phyloP scores from a whole-genome alignment of 2,888 invertebrate genomes.

The Nemotelus nigrinus region DNA sequence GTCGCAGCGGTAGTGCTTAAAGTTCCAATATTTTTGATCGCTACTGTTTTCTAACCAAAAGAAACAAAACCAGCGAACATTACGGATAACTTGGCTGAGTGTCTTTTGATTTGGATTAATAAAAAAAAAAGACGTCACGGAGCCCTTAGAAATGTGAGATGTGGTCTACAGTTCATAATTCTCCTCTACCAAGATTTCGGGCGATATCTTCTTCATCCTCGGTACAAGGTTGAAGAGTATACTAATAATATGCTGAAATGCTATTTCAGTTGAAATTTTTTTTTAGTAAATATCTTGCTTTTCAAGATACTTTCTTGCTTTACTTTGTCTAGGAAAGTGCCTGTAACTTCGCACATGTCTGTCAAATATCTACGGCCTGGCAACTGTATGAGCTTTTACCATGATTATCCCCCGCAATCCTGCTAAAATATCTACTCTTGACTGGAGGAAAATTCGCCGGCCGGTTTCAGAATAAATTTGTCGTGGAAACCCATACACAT shows the following conservation, averaged over 20 bases:
- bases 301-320: background rate
- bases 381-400: slow-evolving; percentile 25
- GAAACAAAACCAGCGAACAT: no score
- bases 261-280: no score
- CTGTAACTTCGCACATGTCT: slow-evolving; percentile 29
- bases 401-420: background rate
- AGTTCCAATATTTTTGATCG: slow-evolving; percentile 10
- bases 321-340: background rate
- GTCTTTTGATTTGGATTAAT: background rate
- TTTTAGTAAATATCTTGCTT: no score
- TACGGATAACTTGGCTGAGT: background rate
- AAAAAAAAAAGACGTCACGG: background rate
- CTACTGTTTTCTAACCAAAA: background rate
- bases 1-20: slow-evolving; percentile 11
- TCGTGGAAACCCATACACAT: background rate
- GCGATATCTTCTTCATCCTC: no score
- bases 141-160: background rate
- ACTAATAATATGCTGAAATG: no score
- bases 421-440: background rate
- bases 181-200: no score
- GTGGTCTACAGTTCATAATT: background rate
- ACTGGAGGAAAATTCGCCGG: slow-evolving; percentile 20
- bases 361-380: background rate
- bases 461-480: background rate
- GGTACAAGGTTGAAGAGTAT: no score